These are phyloP conservation scores for Anaspis maculata DNA, from an alignment of 2,888 invertebrate species.

Conservation along the genomic window DNA sequence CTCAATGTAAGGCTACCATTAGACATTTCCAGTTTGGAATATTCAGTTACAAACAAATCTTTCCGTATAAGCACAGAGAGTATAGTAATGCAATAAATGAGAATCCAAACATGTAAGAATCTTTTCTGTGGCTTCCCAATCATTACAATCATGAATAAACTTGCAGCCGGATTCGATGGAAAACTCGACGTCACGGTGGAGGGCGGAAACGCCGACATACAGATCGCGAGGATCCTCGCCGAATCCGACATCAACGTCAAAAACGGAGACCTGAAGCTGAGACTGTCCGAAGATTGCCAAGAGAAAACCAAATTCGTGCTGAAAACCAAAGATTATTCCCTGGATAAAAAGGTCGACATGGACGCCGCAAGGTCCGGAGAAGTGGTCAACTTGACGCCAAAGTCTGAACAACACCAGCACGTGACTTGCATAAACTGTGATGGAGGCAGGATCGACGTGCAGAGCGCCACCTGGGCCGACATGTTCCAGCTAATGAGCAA, in stretches of 20 bases:
- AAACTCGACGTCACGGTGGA: constrained; percentile 27
- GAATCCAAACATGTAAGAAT: too few relatives aligned
- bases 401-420: neutral
- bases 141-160: too few relatives aligned
- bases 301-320: constrained; percentile 20
- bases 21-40: too few relatives aligned
- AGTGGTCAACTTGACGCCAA: neutral
- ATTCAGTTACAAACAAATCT: too few relatives aligned
- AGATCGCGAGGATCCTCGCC: constrained; percentile 30
- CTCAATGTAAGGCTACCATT: too few relatives aligned
- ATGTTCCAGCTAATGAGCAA: neutral
- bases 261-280: constrained; percentile 27
- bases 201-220: constrained; percentile 32
- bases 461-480: neutral
- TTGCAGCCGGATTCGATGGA: constrained; percentile 38
- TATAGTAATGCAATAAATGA: too few relatives aligned
- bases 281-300: constrained; percentile 29
- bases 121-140: too few relatives aligned
- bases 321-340: neutral
- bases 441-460: neutral
- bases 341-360: neutral
- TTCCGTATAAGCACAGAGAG: too few relatives aligned
- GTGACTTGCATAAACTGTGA: neutral
- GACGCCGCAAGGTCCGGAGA: neutral
- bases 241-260: constrained; percentile 30